These are phyloP conservation scores for Chloroclysta siterata DNA, from an alignment of 2,888 invertebrate species.

Conservation along the genomic window DNA sequence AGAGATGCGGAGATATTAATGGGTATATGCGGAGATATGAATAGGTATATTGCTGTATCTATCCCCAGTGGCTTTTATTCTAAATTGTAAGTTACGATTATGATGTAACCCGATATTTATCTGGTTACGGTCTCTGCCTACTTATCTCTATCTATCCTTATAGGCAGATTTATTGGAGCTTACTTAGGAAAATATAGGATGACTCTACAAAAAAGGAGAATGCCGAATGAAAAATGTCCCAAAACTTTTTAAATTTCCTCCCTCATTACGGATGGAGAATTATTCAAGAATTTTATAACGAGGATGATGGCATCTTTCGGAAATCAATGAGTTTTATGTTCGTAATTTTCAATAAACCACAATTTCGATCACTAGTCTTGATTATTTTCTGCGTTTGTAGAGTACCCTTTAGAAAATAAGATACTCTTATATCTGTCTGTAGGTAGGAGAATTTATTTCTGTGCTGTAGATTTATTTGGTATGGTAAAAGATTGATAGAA, in stretches of 20 bases:
- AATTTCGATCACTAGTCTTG: not conserved
- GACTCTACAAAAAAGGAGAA: constrained; percentile 33
- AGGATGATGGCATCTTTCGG: constrained; percentile 55
- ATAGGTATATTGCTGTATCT: constrained; percentile 17
- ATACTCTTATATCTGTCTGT: not conserved
- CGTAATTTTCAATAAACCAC: not conserved
- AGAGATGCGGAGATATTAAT: constrained; percentile 4
- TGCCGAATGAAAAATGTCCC: constrained; percentile 38
- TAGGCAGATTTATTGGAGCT: constrained; percentile 38
- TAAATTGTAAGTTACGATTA: constrained; percentile 45
- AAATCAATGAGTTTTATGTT: constrained; percentile 59
- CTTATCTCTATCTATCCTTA: constrained; percentile 34
- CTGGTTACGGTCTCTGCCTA: constrained; percentile 28
- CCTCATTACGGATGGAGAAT: constrained; percentile 56
- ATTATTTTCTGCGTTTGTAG: not conserved
- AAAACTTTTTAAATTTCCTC: constrained; percentile 48
- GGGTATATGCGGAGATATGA: too few species aligned
- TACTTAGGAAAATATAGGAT: constrained; percentile 31
- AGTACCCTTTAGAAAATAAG: not conserved
- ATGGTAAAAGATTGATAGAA: too few species aligned
- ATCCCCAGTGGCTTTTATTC: constrained; percentile 28
- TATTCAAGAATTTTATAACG: constrained; percentile 61
- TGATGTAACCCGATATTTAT: constrained; percentile 40
- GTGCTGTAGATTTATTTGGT: too few species aligned
- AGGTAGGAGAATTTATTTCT: too few species aligned